phyloP scores from a whole-genome alignment of 2,797 vertebrate species.

The Apogon talboti region DNA sequence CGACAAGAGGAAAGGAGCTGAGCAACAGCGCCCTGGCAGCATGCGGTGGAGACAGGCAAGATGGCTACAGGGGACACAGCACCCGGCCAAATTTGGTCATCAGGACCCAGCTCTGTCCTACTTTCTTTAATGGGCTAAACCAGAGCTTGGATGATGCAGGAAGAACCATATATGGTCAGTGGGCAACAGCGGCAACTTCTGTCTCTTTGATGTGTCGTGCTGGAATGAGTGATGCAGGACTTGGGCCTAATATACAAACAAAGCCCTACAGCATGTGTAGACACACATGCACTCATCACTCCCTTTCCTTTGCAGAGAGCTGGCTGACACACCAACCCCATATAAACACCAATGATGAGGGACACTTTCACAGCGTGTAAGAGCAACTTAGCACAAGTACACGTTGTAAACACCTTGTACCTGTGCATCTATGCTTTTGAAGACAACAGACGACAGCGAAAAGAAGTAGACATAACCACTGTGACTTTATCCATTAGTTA shows the following conservation, averaged over 20 bases:
- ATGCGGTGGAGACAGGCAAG: slow-evolving; percentile 65
- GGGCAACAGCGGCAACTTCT: slow-evolving; percentile 36
- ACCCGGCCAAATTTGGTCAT: slow-evolving; percentile 80
- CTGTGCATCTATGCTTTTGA: slow-evolving; percentile 46
- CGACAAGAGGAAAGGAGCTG: slow-evolving; percentile 41
- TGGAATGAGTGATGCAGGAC: slow-evolving; percentile 70
- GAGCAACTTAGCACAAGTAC: slow-evolving; percentile 17
- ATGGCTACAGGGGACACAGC: slow-evolving; percentile 79
- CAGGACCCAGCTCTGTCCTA: slow-evolving; percentile 78
- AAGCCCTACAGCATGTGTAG: slow-evolving; percentile 40
- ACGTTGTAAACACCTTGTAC: slow-evolving; percentile 44
- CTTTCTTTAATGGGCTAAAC: slow-evolving; percentile 78
- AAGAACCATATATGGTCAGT: slow-evolving; percentile 66
- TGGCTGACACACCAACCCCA: slow-evolving; percentile 56
- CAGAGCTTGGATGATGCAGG: slow-evolving; percentile 66
- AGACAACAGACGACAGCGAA: too few species aligned
- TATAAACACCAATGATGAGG: slow-evolving; percentile 40
- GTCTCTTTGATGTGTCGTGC: slow-evolving; percentile 67
- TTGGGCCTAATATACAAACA: slow-evolving; percentile 64
- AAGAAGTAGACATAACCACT: too few species aligned
- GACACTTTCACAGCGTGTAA: slow-evolving; percentile 35
- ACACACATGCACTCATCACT: slow-evolving; percentile 31
- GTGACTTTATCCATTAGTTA: too few species aligned
- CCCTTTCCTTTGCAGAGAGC: slow-evolving; percentile 26
- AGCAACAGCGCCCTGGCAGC: slow-evolving; percentile 69